Evolutionary conservation across 2,888 invertebrate genomes (phyloP), one percentile per base, ranked within the genome.

Genomic region (Chorisops tibialis): DNA sequence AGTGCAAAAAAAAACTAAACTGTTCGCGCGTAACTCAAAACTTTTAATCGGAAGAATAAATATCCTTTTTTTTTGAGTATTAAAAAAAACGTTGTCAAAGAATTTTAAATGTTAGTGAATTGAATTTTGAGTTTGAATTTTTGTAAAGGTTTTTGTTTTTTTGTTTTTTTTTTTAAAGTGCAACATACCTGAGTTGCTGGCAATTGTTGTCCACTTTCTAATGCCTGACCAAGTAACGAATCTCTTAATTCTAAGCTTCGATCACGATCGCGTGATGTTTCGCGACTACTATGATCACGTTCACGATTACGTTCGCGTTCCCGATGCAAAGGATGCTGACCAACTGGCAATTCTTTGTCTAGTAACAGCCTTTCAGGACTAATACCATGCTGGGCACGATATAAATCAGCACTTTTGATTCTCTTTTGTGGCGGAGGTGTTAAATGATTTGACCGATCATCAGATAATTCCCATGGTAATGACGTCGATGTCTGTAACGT

Each of bases 171-270:
- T 41, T 16, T 16, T 16, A 41, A 41, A 41, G 18, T 6, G 41
- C 74, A 41, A 59, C 50, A 21, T 37, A 66, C 63, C 67, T 69
- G 69, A 65, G 61, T 65, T 54, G 86, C 51, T 60, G 69, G 63
- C 67, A 74, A 74, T 59, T 75, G 75, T 60, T 76, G 87, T 58
- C 86, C 85, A 70, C 85, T 87, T 75, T 91, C 91, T 67, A 91
- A 79, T 4, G 88, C 87, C 73, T 91, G 91, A 47, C 88, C 86
- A 69, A 92, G 81, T 54, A 91, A 79, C 1, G 89, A 87, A 65
- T 87, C 87, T 66, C 85, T 83, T 70, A 88, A 81, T 72, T 89
- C 88, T 69, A 85, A 80, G 38, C 84, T 85, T 68, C 85, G 83
- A 69, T 84, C 79, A 63, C 84, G 80, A 68, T 82, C 82, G 14